Evolutionary conservation across 1,140 invertebrate genomes (phyloP).

Genomic region (Lepidurus apus): DNA sequence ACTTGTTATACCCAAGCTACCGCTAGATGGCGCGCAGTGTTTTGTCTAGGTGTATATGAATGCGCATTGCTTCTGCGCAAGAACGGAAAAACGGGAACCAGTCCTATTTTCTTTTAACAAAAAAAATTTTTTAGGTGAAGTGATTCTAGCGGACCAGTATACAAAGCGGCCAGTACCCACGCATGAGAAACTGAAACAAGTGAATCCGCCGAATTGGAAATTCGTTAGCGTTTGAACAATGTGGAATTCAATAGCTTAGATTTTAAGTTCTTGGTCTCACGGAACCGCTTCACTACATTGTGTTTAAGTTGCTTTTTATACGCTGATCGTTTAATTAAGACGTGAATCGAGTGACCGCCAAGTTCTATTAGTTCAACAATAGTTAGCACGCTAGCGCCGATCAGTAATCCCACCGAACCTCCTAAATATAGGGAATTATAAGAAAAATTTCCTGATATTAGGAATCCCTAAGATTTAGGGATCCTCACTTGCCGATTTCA

Average conservation of each 20-base stretch:
- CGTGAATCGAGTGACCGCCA: slow-evolving; percentile 19
- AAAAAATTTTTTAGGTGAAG: neutral
- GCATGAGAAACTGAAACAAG: neutral
- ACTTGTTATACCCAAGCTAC: neutral
- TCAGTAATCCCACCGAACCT: slow-evolving; percentile 28
- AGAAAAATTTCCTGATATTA: neutral
- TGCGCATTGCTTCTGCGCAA: too few species aligned
- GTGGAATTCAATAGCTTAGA: neutral
- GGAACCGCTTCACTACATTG: neutral
- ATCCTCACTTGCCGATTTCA: slow-evolving; percentile 26
- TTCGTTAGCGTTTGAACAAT: neutral
- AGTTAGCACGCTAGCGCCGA: slow-evolving; percentile 31
- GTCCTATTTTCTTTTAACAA: neutral
- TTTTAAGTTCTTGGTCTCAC: neutral
- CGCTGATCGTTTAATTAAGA: neutral
- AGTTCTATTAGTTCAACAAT: slow-evolving; percentile 28
- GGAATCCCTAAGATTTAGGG: neutral
- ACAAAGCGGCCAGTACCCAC: neutral
- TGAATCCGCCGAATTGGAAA: neutral
- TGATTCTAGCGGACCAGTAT: neutral
- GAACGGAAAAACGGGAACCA: too few species aligned
- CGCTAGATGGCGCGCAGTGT: too few species aligned
- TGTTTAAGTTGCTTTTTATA: neutral
- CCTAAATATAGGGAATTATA: neutral
- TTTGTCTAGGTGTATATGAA: too few species aligned